phyloP scores from a whole-genome alignment of 92 coral and sea anemone genomes.

The Pocillopora meandrina region DNA sequence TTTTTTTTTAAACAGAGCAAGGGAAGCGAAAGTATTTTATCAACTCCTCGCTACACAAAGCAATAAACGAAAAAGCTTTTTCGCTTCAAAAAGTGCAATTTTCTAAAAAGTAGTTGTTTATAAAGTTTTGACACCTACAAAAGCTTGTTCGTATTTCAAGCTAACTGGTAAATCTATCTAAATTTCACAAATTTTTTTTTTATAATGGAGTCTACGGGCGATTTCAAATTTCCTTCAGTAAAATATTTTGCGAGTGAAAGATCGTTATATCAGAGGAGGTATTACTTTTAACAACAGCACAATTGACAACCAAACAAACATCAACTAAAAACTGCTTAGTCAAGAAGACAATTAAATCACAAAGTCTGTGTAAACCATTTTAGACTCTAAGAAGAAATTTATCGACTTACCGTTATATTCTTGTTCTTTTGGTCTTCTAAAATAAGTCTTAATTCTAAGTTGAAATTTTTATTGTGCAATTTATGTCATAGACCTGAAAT shows the following conservation, averaged over 20 bases:
- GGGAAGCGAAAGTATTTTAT: too few relatives aligned
- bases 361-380: not conserved
- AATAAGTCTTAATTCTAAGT: not conserved
- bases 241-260: not conserved
- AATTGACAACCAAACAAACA: not conserved
- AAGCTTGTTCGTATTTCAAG: not conserved
- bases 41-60: too few relatives aligned
- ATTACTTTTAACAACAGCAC: not conserved
- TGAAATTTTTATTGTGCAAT: slow-evolving; percentile 17
- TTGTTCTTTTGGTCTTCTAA: slow-evolving; percentile 8
- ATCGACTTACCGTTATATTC: slow-evolving; percentile 12
- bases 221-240: not conserved
- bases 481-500: slow-evolving; percentile 35
- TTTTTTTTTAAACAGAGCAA: too few relatives aligned
- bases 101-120: not conserved
- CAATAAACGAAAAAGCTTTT: too few relatives aligned
- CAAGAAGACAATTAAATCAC: not conserved
- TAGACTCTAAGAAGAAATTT: too few relatives aligned
- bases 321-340: not conserved
- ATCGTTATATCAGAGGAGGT: not conserved
- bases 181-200: not conserved
- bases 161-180: not conserved
- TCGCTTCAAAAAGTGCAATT: too few relatives aligned
- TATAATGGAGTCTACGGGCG: too few relatives aligned
- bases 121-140: not conserved